Evolutionary conservation across 92 coral and sea anemone species (phyloP), one percentile per base, ranked within the genome.

Genomic region (Scolanthus callimorphus): DNA sequence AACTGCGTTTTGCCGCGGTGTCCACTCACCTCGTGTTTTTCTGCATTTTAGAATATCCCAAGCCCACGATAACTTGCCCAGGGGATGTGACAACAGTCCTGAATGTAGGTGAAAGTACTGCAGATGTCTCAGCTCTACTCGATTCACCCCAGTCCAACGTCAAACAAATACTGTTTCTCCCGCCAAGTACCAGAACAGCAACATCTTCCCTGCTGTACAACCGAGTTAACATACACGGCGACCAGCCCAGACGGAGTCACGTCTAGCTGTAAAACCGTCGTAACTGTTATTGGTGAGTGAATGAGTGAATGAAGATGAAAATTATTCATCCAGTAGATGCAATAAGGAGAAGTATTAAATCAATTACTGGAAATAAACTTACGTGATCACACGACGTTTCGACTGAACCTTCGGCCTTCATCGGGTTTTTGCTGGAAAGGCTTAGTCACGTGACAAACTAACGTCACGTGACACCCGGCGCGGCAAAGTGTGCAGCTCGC

Each of bases 61-160:
- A 49, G 51, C 96, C 96, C 0, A 77, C 77, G 58, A 73, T 87
- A 23, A 29, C 83, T 0, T 87, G 96, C 34, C 96, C 96, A 22
- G 20, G 45, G 11, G 67, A 59, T 23, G 90, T 87, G 25, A 49
- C 60, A n/a, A 66, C 77, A n/a, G 51, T 30, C 4, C 82, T 87
- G 11, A 73, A 70, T 17, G 72, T 80, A 0, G 86, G 83, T 0
- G 69, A 68, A 50, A 87, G 60, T 28, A 71, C 70, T 0, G 61
- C 90, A 27, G 96, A 87, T 39, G 74, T 87, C 17, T 59, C 86
- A 1, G 90, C 77, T 46, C 71, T 87, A 20, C 81, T 82, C 26
- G 83, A 63, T 2, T 39, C 68, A 22, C 90, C 90, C 0, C 22
- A 13, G 48, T 82, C 96, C 20, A 87, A 87, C 51, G 27, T 49